Evolutionary conservation across 92 coral and sea anemone species (phyloP).

Genomic region (Siderastrea siderea): DNA sequence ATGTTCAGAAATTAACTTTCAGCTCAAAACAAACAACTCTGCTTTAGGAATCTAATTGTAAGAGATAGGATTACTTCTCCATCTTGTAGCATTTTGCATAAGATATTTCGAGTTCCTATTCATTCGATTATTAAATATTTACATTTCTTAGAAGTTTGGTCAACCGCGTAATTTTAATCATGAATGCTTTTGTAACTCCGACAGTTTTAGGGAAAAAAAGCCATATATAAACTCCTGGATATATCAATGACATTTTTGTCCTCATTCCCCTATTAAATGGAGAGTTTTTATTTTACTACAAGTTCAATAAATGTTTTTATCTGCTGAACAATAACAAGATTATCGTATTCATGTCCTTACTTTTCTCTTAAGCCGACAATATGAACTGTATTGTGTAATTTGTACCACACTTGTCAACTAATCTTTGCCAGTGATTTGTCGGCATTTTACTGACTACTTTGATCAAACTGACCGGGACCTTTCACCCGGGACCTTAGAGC

Average conservation of each 20-base stretch:
- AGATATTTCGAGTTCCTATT: slow-evolving; percentile 3
- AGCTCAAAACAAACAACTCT: background rate
- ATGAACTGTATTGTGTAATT: background rate
- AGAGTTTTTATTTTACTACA: background rate
- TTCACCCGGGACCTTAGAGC: too few species aligned
- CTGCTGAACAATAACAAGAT: background rate
- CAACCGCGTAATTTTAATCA: background rate
- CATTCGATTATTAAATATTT: slow-evolving; percentile 16
- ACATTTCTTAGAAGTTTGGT: background rate
- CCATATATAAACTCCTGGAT: too few species aligned
- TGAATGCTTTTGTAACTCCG: slow-evolving; percentile 25
- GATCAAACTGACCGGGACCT: background rate
- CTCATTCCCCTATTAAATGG: background rate
- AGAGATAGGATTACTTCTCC: background rate
- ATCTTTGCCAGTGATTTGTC: background rate
- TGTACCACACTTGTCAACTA: background rate
- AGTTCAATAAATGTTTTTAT: background rate
- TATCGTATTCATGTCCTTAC: background rate
- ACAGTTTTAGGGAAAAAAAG: background rate
- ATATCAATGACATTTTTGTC: background rate
- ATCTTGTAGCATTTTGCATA: background rate
- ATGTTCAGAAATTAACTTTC: background rate
- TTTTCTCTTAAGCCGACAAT: background rate
- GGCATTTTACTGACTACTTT: background rate
- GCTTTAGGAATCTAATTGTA: background rate